These are phyloP conservation scores for Myotis findleyi DNA, from an alignment of 2,797 vertebrate genomes.

Conservation along the genomic window DNA sequence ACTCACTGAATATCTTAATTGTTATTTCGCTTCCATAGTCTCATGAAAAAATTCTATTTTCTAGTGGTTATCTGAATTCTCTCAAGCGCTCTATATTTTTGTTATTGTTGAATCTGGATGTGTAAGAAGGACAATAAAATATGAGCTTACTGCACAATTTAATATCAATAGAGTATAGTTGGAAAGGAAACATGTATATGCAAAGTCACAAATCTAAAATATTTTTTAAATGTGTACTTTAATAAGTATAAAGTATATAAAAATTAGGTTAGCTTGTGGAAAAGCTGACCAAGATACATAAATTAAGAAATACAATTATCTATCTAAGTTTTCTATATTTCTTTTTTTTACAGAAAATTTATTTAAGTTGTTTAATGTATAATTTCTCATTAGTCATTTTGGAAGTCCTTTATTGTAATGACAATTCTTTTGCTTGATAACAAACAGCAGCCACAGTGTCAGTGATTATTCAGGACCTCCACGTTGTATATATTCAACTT, in stretches of 20 bases:
- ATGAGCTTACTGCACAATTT: neutral
- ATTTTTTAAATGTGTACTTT: slow-evolving; percentile 71
- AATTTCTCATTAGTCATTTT: slow-evolving; percentile 72
- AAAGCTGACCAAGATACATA: slow-evolving; percentile 67
- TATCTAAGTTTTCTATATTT: slow-evolving; percentile 61
- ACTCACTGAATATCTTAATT: neutral
- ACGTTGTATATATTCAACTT: slow-evolving; percentile 90
- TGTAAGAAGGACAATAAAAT: neutral
- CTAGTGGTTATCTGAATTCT: neutral
- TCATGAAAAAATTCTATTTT: neutral
- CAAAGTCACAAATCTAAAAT: neutral
- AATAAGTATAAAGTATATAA: slow-evolving; percentile 56
- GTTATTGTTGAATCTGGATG: neutral
- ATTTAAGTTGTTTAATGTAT: slow-evolving; percentile 80
- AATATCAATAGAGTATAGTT: neutral
- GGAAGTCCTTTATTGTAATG: slow-evolving; percentile 78
- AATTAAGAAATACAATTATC: slow-evolving; percentile 22
- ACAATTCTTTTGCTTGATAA: slow-evolving; percentile 72
- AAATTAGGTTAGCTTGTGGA: slow-evolving; percentile 64
- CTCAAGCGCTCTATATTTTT: neutral
- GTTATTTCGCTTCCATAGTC: neutral
- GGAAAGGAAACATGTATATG: neutral
- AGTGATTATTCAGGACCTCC: slow-evolving; percentile 88
- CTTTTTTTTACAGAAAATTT: slow-evolving; percentile 62
- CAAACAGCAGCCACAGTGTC: slow-evolving; percentile 27